Percentiles rank a stretch among this genome's conserved stretches.
Conservation (phyloP, 2,113 vertebrate species). For the Lophius piscatorius region DNA sequence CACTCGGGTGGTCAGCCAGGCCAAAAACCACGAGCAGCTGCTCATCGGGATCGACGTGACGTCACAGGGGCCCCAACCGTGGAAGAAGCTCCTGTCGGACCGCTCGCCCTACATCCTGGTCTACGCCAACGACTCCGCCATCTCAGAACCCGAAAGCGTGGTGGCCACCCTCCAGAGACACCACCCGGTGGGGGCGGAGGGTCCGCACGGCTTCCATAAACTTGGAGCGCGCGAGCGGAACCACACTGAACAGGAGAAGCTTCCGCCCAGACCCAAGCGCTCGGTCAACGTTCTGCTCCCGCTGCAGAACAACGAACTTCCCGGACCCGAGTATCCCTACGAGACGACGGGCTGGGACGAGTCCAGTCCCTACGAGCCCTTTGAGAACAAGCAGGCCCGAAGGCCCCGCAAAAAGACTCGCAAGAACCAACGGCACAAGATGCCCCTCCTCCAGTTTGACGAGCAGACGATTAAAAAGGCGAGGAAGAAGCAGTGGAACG, state of each 20-base stretch:
- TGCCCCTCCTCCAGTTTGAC: slow-evolving; percentile 91
- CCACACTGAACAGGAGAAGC: slow-evolving; percentile 14
- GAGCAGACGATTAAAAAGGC: slow-evolving; percentile 94
- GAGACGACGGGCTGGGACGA: slow-evolving; percentile 83
- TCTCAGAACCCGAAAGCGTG: slow-evolving; percentile 90
- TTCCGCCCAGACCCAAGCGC: slow-evolving; percentile 76
- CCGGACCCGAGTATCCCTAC: slow-evolving; percentile 87
- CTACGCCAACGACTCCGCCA: slow-evolving; percentile 93
- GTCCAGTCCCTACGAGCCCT: slow-evolving; percentile 81
- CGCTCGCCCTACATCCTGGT: slow-evolving; percentile 91
- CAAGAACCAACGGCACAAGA: slow-evolving; percentile 85
- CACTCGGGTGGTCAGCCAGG: slow-evolving; percentile 83
- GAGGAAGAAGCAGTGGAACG: slow-evolving; percentile 92
- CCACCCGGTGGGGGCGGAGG: slow-evolving; percentile 25
- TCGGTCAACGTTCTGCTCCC: slow-evolving; percentile 83
- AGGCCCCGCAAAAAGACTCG: slow-evolving; percentile 86
- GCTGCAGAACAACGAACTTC: slow-evolving; percentile 93
- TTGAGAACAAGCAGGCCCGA: slow-evolving; percentile 81
- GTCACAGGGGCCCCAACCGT: slow-evolving; percentile 58
- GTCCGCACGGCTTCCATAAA: slow-evolving; percentile 56
- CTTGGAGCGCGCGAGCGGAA: slow-evolving; percentile 59
- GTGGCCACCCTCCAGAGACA: slow-evolving; percentile 85
- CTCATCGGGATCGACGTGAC: slow-evolving; percentile 86
- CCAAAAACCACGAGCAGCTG: slow-evolving; percentile 82
- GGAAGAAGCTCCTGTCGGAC: slow-evolving; percentile 74